These are phyloP conservation scores for Azorinus chamasolen DNA, from an alignment of 2,888 invertebrate species.

Conservation along the genomic window DNA sequence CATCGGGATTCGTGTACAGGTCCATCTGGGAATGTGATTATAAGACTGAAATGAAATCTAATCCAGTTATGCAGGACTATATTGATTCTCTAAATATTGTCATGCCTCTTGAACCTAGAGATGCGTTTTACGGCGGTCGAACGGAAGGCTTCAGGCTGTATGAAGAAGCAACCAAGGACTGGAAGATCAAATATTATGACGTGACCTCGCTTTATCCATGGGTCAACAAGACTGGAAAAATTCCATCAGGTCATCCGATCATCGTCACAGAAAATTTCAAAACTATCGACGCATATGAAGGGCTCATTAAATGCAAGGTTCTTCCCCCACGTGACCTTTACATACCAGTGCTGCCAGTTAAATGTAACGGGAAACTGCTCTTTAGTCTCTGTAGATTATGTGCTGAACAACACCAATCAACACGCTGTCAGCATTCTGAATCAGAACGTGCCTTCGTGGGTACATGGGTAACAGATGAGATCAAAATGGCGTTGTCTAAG, in stretches of 20 bases:
- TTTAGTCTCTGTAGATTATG: slow-evolving; percentile 80
- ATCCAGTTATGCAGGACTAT: no score
- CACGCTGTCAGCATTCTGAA: slow-evolving; percentile 25
- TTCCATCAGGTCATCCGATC: slow-evolving; percentile 4
- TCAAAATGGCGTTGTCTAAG: slow-evolving; percentile 30
- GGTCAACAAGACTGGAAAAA: slow-evolving; percentile 22
- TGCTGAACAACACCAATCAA: slow-evolving; percentile 10
- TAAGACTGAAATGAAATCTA: slow-evolving; percentile 20
- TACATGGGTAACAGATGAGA: slow-evolving; percentile 50
- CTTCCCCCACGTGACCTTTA: slow-evolving; percentile 8
- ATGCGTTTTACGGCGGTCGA: no score
- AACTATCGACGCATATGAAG: slow-evolving; percentile 35
- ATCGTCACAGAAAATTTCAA: slow-evolving; percentile 23
- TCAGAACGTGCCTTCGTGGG: no score
- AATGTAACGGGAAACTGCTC: slow-evolving; percentile 70
- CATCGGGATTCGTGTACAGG: slow-evolving; percentile 10
- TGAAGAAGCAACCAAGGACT: slow-evolving; percentile 16
- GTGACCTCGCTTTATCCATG: slow-evolving; percentile 41
- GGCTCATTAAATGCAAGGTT: slow-evolving; percentile 17
- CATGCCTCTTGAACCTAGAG: no score
- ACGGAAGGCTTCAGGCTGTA: slow-evolving; percentile 40
- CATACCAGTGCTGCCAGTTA: slow-evolving; percentile 12
- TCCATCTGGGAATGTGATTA: no score
- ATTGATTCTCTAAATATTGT: no score
- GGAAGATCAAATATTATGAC: slow-evolving; percentile 30